Evolutionary conservation across 2,113 vertebrate species (phyloP).

Genomic region (Anguilla rostrata): DNA sequence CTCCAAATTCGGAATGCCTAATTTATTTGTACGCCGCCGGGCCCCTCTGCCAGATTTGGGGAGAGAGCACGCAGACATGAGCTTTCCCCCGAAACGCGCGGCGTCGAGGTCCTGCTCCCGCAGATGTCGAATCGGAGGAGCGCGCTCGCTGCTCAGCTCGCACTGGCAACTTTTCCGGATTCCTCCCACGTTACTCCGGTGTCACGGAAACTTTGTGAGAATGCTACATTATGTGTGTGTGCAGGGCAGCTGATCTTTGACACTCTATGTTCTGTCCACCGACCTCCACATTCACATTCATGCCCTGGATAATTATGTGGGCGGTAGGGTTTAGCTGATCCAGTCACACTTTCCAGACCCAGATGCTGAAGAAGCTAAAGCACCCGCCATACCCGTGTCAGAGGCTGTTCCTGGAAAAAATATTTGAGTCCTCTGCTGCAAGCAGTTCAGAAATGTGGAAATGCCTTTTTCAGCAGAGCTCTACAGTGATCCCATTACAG

Average conservation of each 20-base stretch:
- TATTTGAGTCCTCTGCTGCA: no score
- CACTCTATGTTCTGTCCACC: background rate
- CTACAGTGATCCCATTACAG: background rate
- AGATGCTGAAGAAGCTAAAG: background rate
- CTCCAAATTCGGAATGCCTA: background rate
- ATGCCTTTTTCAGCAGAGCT: background rate
- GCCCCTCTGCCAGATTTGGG: no score
- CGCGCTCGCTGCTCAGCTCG: no score
- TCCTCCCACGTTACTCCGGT: background rate
- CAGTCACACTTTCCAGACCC: background rate
- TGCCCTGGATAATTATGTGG: background rate
- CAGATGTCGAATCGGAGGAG: no score
- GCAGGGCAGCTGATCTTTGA: background rate
- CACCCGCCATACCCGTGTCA: no score
- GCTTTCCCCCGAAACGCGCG: no score
- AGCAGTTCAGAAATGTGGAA: background rate
- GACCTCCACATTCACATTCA: background rate
- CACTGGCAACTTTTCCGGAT: background rate
- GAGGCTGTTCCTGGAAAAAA: no score
- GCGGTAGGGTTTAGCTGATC: background rate
- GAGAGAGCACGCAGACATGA: no score
- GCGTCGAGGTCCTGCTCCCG: no score
- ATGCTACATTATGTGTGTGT: background rate
- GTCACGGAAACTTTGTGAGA: background rate
- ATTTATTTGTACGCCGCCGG: no score